Evolutionary conservation across 2,888 invertebrate species (phyloP).

Genomic region (Andrena bucephala): DNA sequence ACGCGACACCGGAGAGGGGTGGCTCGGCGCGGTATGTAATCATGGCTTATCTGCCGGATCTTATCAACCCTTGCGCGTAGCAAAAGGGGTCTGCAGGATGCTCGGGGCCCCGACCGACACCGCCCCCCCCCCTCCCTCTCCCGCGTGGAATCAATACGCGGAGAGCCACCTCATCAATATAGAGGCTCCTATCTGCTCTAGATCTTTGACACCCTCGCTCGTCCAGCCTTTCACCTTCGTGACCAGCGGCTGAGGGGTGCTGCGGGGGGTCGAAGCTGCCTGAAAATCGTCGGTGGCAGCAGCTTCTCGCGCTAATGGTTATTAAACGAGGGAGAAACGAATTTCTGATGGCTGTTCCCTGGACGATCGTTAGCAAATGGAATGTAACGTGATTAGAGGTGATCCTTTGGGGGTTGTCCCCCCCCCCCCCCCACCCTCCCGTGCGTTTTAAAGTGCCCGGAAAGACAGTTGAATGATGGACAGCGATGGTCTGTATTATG

Average conservation of each 20-base stretch:
- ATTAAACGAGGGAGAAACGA: conserved; percentile 74
- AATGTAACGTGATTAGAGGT: conserved; percentile 26
- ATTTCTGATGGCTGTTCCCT: conserved; percentile 32
- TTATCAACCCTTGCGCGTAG: conserved; percentile 81
- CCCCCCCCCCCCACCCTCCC: not conserved
- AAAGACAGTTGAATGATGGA: not conserved
- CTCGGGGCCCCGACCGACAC: conserved; percentile 60
- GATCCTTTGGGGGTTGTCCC: not conserved
- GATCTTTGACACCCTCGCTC: conserved; percentile 81
- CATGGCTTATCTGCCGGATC: conserved; percentile 83
- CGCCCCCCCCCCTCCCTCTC: conserved; percentile 10
- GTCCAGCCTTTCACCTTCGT: conserved; percentile 59
- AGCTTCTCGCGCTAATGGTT: conserved; percentile 78
- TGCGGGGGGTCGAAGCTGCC: conserved; percentile 27
- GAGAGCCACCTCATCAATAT: conserved; percentile 82
- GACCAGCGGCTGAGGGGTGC: conserved; percentile 1
- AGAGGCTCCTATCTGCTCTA: conserved; percentile 81
- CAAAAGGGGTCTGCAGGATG: conserved; percentile 78
- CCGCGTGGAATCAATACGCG: conserved; percentile 80
- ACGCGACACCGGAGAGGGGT: conserved; percentile 15
- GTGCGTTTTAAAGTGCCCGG: not conserved
- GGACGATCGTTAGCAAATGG: conserved; percentile 53
- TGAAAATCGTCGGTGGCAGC: conserved; percentile 74
- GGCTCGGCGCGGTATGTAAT: conserved; percentile 76
- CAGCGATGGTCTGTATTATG: not conserved